Conservation (phyloP, 2,113 vertebrate genomes). For the Egretta garzetta region DNA sequence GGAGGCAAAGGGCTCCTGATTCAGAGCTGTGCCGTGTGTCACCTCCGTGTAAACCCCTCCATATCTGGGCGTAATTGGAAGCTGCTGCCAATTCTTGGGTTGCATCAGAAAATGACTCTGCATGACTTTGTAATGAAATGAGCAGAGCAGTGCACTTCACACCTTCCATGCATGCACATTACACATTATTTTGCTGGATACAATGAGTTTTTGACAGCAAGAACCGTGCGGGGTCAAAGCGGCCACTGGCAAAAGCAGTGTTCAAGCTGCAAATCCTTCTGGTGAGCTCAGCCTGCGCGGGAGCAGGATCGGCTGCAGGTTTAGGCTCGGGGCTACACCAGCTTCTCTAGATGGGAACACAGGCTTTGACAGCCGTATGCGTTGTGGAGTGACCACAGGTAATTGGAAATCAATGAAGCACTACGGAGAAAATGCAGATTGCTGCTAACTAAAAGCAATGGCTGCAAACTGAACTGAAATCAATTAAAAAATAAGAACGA, state of each 20-base stretch:
- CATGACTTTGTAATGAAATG: accelerated
- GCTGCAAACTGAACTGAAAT: background rate
- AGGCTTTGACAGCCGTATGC: accelerated
- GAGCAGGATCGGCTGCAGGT: background rate
- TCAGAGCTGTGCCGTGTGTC: background rate
- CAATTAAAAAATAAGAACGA: no score
- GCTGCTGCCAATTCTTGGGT: background rate
- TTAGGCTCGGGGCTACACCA: background rate
- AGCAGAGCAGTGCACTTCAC: background rate
- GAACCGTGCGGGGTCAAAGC: background rate
- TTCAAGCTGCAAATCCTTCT: background rate
- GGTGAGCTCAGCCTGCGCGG: background rate
- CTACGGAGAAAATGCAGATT: background rate
- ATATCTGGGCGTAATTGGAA: accelerated
- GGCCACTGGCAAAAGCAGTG: accelerated
- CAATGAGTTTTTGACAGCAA: background rate
- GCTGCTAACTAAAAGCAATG: background rate
- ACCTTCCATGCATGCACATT: accelerated
- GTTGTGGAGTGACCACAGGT: background rate
- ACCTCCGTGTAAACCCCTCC: background rate
- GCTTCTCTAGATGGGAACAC: background rate
- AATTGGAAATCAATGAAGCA: background rate
- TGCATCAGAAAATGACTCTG: background rate
- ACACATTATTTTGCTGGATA: background rate
- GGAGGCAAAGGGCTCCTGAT: background rate